Conservation (phyloP, 2,888 invertebrate genomes). For the Callyntrura sp. region DNA sequence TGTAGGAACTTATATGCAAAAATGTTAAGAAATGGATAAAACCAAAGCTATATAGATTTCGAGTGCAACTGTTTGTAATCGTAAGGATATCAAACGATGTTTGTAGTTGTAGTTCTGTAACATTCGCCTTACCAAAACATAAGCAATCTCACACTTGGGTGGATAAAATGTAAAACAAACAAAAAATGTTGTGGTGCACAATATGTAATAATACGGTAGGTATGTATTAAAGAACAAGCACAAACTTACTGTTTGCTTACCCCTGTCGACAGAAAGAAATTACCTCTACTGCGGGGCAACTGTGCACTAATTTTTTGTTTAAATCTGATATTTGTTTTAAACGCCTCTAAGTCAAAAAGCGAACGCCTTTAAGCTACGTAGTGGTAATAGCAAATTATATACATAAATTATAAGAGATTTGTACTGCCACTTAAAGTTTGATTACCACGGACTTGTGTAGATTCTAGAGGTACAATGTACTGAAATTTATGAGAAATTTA, state of each 20-base stretch:
- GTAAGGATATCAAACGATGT: not conserved
- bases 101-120: not conserved
- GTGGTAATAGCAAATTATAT: not conserved
- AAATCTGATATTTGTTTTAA: not conserved
- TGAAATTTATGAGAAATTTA: conserved; percentile 35
- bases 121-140: conserved; percentile 4
- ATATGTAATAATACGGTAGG: not conserved
- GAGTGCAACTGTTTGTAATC: conserved; percentile 32
- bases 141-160: not conserved
- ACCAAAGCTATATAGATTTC: conserved; percentile 35
- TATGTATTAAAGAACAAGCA: not conserved
- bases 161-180: not conserved
- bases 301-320: not conserved
- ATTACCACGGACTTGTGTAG: conserved; percentile 8
- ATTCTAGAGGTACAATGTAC: not conserved
- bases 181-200: not conserved
- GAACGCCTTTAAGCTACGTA: not conserved
- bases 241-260: not conserved
- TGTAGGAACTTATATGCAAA: not conserved
- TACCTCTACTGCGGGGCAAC: not conserved
- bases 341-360: not conserved
- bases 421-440: not conserved
- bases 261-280: not conserved
- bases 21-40: not conserved
- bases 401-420: not conserved